phyloP scores from a whole-genome alignment of 2,113 vertebrate genomes.

The Corvus cornix region DNA sequence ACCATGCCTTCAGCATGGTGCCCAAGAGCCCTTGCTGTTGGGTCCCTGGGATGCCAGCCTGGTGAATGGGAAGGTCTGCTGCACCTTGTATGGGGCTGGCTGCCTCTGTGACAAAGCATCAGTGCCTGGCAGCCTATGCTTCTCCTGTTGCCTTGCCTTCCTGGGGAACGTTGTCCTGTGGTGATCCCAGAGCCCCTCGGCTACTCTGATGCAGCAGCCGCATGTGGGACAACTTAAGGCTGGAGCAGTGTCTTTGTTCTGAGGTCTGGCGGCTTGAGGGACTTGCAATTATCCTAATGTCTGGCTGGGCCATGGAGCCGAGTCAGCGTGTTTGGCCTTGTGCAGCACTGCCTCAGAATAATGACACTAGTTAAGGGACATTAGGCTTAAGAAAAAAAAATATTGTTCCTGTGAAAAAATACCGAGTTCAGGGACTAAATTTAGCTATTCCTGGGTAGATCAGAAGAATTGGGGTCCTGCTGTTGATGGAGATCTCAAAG shows the following conservation, averaged over 20 bases:
- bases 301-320: background rate
- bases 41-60: background rate
- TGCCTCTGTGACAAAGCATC: accelerated
- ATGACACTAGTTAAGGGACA: background rate
- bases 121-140: background rate
- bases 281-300: background rate
- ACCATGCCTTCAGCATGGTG: background rate
- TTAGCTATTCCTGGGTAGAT: background rate
- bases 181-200: background rate
- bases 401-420: background rate
- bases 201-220: accelerated
- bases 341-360: background rate
- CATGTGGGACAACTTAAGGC: background rate
- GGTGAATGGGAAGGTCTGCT: background rate
- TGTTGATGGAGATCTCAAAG: background rate
- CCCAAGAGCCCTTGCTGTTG: background rate
- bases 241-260: conserved; percentile 34
- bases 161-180: accelerated
- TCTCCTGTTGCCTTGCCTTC: background rate
- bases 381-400: background rate
- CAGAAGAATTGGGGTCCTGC: background rate
- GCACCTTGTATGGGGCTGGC: background rate
- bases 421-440: background rate
- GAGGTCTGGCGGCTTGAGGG: background rate
- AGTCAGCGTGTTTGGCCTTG: background rate